Percentiles rank a stretch among this genome's conserved stretches.
Conservation (phyloP, 2,888 invertebrate species). For the Melanotus villosus region DNA sequence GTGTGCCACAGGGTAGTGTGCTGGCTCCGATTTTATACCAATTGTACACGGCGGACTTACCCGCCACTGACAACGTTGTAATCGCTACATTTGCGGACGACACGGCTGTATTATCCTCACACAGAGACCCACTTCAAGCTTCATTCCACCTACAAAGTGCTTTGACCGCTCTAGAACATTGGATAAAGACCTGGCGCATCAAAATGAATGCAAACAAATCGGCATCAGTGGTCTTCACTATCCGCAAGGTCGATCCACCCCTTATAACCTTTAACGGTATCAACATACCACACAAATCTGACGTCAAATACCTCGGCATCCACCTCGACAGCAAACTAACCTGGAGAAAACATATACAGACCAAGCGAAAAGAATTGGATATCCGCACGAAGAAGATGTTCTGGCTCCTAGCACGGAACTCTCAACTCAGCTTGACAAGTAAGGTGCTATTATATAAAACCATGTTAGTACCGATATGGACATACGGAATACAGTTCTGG, state of each 20-base stretch:
- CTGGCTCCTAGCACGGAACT: too few species aligned
- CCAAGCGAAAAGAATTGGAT: not conserved
- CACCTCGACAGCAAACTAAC: conserved; percentile 8
- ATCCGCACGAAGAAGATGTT: too few species aligned
- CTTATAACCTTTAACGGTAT: conserved; percentile 3
- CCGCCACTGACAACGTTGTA: not conserved
- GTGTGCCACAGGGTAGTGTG: conserved; percentile 8
- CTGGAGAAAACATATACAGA: conserved; percentile 9
- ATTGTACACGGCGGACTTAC: conserved; percentile 4
- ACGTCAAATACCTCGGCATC: not conserved
- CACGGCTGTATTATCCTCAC: conserved; percentile 12
- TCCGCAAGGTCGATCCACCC: not conserved
- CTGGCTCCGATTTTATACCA: not conserved
- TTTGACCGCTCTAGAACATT: not conserved
- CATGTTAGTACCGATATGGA: too few species aligned
- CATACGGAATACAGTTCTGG: too few species aligned
- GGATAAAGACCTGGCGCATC: conserved; percentile 1
- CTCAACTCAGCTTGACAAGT: too few species aligned
- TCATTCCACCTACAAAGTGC: not conserved
- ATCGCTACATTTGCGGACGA: conserved; percentile 3
- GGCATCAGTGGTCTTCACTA: conserved; percentile 1
- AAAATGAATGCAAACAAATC: conserved; percentile 1
- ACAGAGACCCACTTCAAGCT: not conserved
- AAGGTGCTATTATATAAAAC: too few species aligned
- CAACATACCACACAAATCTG: conserved; percentile 4